Conservation (phyloP, 2,113 vertebrate species). For the Syrrhaptes paradoxus region DNA sequence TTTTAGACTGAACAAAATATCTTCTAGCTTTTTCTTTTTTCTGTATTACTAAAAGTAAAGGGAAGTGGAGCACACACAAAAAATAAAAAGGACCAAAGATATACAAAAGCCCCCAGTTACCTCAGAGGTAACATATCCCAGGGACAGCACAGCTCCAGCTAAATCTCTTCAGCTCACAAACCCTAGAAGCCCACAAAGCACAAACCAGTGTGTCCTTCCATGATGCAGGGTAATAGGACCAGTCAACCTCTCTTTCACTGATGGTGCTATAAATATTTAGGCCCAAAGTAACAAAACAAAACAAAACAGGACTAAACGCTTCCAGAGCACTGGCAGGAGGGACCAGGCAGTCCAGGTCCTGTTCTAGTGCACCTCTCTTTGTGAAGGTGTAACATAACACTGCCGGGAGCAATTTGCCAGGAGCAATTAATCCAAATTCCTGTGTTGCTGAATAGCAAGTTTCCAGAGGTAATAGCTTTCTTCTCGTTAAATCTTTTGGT, state of each 20-base stretch:
- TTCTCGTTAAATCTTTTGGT: not conserved
- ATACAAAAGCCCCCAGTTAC: not conserved
- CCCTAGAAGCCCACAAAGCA: not conserved
- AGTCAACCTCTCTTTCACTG: not conserved
- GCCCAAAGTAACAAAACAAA: not conserved
- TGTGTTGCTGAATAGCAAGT: not conserved
- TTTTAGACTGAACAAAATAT: not conserved
- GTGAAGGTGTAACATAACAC: not conserved
- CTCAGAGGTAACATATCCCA: not conserved
- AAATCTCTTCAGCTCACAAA: not conserved
- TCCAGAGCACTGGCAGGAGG: not conserved
- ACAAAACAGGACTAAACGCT: not conserved
- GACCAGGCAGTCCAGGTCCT: not conserved
- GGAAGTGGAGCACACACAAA: not conserved
- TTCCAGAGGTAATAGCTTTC: not conserved
- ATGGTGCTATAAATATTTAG: not conserved
- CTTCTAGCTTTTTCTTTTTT: not conserved
- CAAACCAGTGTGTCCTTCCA: rapidly evolving
- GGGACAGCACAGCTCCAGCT: not conserved
- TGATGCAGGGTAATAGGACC: rapidly evolving
- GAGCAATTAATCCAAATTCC: not conserved
- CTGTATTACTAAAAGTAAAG: not conserved
- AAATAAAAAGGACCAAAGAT: not conserved
- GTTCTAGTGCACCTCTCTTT: not conserved
- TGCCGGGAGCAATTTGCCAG: rapidly evolving